Base-by-base conservation (phyloP, 2,113 vertebrate species). In the Vanacampus margaritifer region DNA sequence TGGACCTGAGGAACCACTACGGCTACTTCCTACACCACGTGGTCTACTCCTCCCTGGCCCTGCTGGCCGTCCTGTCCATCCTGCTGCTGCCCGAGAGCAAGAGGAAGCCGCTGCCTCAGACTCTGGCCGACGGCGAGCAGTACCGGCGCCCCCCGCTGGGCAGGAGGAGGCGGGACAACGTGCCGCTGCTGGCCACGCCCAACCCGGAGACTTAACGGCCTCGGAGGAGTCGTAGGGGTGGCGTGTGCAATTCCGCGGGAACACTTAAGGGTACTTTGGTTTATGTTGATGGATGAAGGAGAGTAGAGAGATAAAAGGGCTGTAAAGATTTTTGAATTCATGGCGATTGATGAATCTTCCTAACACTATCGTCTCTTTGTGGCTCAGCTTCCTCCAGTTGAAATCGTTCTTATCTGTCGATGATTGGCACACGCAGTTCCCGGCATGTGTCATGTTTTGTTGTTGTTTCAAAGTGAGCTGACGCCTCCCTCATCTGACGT, bases 11-110 rank as follows among this genome's bases (percentile, higher is more conserved):
- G 61, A 94, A 94, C 78, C 93, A 94, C 84, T 94, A 94, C 0
- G 95, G 95, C 71, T 94, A 94, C 83, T 96, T 95, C 89, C 90
- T 96, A 60, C 94, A 96, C 76, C 95, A 95, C 2, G 94, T 96
- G 68, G 92, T 96, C 14, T 90, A 94, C 87, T 94, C 95, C 0
- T 94, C 94, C 37, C 90, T 95, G 65, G 94, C 93, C 17, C 91
- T 96, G 65, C 88, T 96, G 66, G 94, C 93, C 39, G 93, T 95
- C 41, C 92, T 96, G n/a, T 95, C 94, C 88, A 92, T 96, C 61
- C 92, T 96, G 89, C 90, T 96, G 66, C 91, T 96, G 68, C 95
- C 95, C 0, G 95, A 96, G 84, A 96, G 94, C 90, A 95, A 95
- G 82, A 93, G 94, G 81, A 95, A 95, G 84, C 89, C 93, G 0